Evolutionary conservation across 1,140 invertebrate genomes (phyloP).

Genomic region (Sitobion miscanthi): DNA sequence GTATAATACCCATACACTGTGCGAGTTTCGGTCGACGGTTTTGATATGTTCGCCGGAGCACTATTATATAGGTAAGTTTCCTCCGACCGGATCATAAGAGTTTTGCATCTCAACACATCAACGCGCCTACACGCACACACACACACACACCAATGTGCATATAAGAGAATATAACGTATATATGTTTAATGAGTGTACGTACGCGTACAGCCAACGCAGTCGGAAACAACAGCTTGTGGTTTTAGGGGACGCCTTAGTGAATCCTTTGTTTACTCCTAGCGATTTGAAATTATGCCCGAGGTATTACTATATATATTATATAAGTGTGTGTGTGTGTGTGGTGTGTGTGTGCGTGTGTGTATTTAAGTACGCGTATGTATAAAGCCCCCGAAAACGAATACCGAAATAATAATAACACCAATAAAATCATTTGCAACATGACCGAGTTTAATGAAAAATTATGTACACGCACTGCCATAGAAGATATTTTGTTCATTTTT

Average conservation of each 20-base stretch:
- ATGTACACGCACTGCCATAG: background rate
- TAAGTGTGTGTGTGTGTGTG: too few species aligned
- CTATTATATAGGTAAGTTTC: constrained; percentile 21
- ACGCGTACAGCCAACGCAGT: background rate
- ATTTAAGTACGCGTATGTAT: background rate
- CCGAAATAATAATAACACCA: background rate
- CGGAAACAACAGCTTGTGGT: constrained; percentile 40
- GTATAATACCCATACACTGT: background rate
- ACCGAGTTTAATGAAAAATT: background rate
- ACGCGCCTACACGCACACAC: background rate
- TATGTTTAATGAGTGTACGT: background rate
- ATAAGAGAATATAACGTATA: background rate
- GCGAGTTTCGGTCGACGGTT: background rate
- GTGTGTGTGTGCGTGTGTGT: background rate
- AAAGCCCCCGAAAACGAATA: background rate
- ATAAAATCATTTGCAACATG: background rate
- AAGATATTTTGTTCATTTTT: background rate
- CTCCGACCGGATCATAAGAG: background rate
- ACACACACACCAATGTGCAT: too few species aligned
- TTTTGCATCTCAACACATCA: background rate
- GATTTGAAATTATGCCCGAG: background rate
- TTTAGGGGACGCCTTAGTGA: background rate
- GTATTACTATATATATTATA: background rate
- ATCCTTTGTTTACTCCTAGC: constrained; percentile 15
- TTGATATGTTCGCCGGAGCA: background rate